phyloP scores from a whole-genome alignment of 2,888 invertebrate species.

The Drosophila nr. medialis region DNA sequence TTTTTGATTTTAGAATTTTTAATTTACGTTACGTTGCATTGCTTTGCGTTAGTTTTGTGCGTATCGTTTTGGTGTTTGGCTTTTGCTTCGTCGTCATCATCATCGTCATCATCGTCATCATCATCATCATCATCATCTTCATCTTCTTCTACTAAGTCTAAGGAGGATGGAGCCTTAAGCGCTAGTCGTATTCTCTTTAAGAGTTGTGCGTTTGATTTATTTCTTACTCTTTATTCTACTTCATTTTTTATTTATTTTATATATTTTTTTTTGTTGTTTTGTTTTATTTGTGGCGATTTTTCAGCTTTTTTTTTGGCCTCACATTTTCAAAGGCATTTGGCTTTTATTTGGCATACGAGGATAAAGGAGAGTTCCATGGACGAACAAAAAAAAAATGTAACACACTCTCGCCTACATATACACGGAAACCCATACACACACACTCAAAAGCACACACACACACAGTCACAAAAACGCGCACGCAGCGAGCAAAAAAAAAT shows the following conservation, averaged over 20 bases:
- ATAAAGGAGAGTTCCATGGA: constrained; percentile 39
- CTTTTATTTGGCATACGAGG: constrained; percentile 52
- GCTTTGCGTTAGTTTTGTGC: constrained; percentile 38
- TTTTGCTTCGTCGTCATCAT: constrained; percentile 11
- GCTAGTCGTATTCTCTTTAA: constrained; percentile 22
- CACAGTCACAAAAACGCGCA: constrained; percentile 24
- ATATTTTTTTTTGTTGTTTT: constrained; percentile 10
- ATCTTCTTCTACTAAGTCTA: constrained; percentile 32
- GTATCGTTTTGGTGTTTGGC: constrained; percentile 39
- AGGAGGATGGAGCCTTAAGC: constrained; percentile 26
- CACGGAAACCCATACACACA: constrained; percentile 14
- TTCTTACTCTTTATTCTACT: constrained; percentile 17
- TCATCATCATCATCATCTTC: constrained; percentile 13
- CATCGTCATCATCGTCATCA: constrained; percentile 1
- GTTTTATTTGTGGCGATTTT: constrained; percentile 17
- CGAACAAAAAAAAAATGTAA: constrained; percentile 27
- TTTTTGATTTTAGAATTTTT: constrained; percentile 10
- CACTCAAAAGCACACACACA: constrained; percentile 14
- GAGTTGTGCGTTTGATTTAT: constrained; percentile 42
- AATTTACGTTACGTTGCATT: constrained; percentile 25
- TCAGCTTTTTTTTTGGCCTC: constrained; percentile 10
- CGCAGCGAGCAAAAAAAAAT: constrained; percentile 36
- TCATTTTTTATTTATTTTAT: constrained; percentile 12
- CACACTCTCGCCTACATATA: constrained; percentile 35
- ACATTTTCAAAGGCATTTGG: constrained; percentile 31